Evolutionary conservation across 1,140 invertebrate species (phyloP).

Genomic region (Drosophila melanica): DNA sequence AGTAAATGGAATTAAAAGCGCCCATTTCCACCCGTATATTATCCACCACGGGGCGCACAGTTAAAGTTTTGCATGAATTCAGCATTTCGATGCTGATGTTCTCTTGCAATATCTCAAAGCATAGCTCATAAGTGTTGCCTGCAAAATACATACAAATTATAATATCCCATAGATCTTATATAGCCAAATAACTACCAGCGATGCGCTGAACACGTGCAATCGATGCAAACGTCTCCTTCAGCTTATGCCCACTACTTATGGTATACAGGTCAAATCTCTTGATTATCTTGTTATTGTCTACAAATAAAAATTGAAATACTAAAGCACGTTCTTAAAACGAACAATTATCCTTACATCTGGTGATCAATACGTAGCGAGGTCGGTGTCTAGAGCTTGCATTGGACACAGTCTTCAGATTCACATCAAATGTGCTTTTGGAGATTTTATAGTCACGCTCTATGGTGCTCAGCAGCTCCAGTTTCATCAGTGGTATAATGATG

Average conservation of each 20-base stretch:
- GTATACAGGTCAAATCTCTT: slow-evolving; percentile 57
- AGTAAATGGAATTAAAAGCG: slow-evolving; percentile 84
- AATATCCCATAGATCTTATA: no score
- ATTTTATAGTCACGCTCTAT: slow-evolving; percentile 59
- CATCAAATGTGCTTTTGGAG: slow-evolving; percentile 17
- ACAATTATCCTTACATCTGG: slow-evolving; percentile 43
- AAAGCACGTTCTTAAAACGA: not conserved
- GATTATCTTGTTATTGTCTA: slow-evolving; percentile 23
- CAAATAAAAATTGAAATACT: not conserved
- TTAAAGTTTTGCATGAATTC: slow-evolving; percentile 23
- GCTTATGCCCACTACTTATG: slow-evolving; percentile 20
- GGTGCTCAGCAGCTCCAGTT: slow-evolving; percentile 63
- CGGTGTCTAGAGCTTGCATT: slow-evolving; percentile 14
- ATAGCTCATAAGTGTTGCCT: slow-evolving; percentile 42
- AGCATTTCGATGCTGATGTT: slow-evolving; percentile 34
- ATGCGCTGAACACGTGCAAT: slow-evolving; percentile 12
- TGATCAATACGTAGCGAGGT: slow-evolving; percentile 43
- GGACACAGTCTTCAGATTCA: slow-evolving; percentile 21
- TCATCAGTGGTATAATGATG: slow-evolving; percentile 69
- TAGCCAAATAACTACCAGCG: slow-evolving; percentile 32
- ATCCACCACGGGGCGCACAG: slow-evolving; percentile 58
- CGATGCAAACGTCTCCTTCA: slow-evolving; percentile 58
- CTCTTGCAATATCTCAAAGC: slow-evolving; percentile 45
- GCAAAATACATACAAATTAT: not conserved
- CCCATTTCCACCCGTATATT: slow-evolving; percentile 75